A percentile compares a stretch with the other conserved stretches of the same genome.
These are phyloP conservation scores for Zosterops lateralis DNA, from an alignment of 2,113 vertebrate genomes.

Conservation along the genomic window DNA sequence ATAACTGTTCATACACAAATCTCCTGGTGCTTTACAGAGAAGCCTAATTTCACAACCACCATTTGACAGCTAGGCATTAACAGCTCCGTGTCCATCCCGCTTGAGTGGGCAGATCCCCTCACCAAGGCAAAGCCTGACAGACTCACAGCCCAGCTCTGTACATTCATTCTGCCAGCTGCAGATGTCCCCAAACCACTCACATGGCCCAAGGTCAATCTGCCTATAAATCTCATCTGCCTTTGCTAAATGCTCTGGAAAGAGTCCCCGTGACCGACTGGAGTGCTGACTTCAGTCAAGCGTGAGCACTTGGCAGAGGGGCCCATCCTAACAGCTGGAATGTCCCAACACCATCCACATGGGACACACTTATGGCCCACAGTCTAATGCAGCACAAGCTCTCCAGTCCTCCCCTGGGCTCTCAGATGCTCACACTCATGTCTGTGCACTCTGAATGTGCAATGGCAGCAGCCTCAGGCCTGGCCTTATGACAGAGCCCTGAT, in stretches of 20 bases:
- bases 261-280: rapidly evolving
- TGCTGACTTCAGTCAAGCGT: rapidly evolving
- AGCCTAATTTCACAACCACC: neutral
- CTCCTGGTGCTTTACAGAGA: neutral
- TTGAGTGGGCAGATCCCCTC: neutral
- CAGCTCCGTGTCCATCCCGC: neutral
- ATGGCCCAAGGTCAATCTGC: neutral
- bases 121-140: neutral
- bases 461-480: neutral
- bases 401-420: rapidly evolving
- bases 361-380: rapidly evolving
- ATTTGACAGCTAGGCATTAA: neutral
- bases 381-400: neutral
- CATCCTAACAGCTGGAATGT: rapidly evolving
- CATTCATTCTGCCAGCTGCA: neutral
- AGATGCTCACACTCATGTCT: rapidly evolving
- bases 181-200: neutral
- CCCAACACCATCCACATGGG: neutral
- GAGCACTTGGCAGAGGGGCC: neutral
- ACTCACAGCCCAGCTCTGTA: neutral
- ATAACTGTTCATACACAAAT: neutral
- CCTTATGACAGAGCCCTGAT: neutral
- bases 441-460: rapidly evolving
- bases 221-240: neutral
- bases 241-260: neutral